A percentile compares a stretch with the other conserved stretches of the same genome.
phyloP scores from a whole-genome alignment of 2,797 vertebrate species.

The Rhincodon typus region DNA sequence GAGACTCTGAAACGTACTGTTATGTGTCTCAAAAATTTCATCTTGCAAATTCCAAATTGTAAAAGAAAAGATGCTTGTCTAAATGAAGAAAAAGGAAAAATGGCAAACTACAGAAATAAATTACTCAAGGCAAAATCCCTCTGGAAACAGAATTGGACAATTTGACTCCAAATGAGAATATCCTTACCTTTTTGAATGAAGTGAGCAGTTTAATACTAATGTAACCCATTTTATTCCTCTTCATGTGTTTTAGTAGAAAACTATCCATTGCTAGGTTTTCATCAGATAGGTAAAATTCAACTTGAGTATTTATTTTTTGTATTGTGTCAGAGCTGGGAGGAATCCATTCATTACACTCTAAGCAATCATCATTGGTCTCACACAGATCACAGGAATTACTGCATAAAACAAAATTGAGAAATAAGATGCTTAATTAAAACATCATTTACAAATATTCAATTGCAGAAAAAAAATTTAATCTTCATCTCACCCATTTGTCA shows the following conservation, averaged over 20 bases:
- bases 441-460: not conserved
- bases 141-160: not conserved
- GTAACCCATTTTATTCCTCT: constrained; percentile 65
- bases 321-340: constrained; percentile 48
- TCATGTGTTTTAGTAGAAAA: constrained; percentile 65
- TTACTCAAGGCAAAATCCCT: not conserved
- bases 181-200: constrained; percentile 63
- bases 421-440: not conserved
- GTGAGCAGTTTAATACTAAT: constrained; percentile 68
- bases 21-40: too few relatives aligned
- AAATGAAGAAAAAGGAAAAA: too few relatives aligned
- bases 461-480: too few relatives aligned
- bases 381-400: constrained; percentile 48
- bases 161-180: not conserved
- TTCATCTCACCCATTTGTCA: too few relatives aligned
- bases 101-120: too few relatives aligned
- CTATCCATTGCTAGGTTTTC: constrained; percentile 61
- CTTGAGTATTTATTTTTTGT: constrained; percentile 54
- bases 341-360: constrained; percentile 43
- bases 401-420: not conserved
- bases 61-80: too few relatives aligned
- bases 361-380: constrained; percentile 44
- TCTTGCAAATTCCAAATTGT: too few relatives aligned
- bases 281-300: constrained; percentile 62
- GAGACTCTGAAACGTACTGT: too few relatives aligned